Evolutionary conservation across 2,113 vertebrate genomes (phyloP).

Genomic region (Hemicordylus capensis): DNA sequence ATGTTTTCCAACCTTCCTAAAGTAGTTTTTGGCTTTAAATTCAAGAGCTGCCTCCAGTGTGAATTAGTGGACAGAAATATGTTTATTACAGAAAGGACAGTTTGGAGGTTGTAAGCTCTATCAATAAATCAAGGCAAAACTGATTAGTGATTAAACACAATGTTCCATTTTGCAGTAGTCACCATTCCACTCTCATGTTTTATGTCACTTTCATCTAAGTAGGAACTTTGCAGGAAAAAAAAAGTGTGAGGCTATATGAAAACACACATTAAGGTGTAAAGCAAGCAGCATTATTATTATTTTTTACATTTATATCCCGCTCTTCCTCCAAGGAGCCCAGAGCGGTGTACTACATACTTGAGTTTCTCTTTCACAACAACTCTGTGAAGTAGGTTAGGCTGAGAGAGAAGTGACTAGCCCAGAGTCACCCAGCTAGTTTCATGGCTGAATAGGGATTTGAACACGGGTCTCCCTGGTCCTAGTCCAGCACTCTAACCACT

Average conservation of each 20-base stretch:
- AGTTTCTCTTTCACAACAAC: too few relatives aligned
- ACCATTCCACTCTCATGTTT: conserved; percentile 13
- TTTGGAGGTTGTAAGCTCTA: conserved; percentile 48
- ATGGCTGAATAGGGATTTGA: too few relatives aligned
- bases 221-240: not conserved
- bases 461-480: too few relatives aligned
- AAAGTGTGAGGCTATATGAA: not conserved
- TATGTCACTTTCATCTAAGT: conserved; percentile 19
- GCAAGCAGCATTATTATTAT: too few relatives aligned
- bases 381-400: too few relatives aligned
- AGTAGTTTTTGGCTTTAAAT: conserved; percentile 51
- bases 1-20: conserved; percentile 28
- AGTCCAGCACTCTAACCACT: too few relatives aligned
- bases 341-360: too few relatives aligned
- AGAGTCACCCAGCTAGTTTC: too few relatives aligned
- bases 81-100: conserved; percentile 58
- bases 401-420: too few relatives aligned
- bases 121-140: conserved; percentile 61
- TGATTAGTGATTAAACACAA: conserved; percentile 51
- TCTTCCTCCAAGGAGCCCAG: too few relatives aligned
- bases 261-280: too few relatives aligned
- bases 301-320: too few relatives aligned
- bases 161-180: conserved; percentile 30
- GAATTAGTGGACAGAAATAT: conserved; percentile 62
- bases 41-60: conserved; percentile 57